Percentiles rank a stretch among this genome's conserved stretches.
Conservation (phyloP, 2,888 invertebrate species). For the Neria commutata region DNA sequence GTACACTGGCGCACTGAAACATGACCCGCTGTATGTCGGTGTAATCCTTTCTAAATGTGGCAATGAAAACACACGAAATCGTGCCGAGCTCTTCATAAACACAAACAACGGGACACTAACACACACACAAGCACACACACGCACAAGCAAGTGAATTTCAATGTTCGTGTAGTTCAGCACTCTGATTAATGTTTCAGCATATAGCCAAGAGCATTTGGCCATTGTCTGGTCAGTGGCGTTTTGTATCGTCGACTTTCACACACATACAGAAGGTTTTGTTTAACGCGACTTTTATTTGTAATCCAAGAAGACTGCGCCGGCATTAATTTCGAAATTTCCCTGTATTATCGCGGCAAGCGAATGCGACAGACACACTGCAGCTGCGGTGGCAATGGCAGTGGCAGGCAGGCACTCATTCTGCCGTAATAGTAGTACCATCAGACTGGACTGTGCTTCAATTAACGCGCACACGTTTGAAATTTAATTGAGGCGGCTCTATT, state of each 20-base stretch:
- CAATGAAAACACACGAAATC: slow-evolving; percentile 1
- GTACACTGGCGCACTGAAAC: background rate
- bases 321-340: slow-evolving; percentile 14
- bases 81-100: slow-evolving; percentile 5
- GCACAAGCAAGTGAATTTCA: background rate
- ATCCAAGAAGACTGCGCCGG: slow-evolving; percentile 29
- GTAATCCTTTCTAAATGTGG: background rate
- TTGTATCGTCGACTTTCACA: background rate
- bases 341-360: slow-evolving; percentile 12
- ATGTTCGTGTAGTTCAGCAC: slow-evolving; percentile 9
- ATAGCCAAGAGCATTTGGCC: background rate
- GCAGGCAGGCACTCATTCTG: too few relatives aligned
- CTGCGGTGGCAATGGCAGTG: too few relatives aligned
- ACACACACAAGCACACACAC: background rate
- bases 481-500: too few relatives aligned
- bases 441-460: too few relatives aligned
- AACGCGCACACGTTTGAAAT: too few relatives aligned
- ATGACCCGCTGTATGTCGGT: background rate
- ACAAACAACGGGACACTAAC: slow-evolving; percentile 2
- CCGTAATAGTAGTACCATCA: too few relatives aligned
- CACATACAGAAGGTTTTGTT: slow-evolving; percentile 27
- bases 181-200: slow-evolving; percentile 22
- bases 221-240: background rate
- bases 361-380: slow-evolving; percentile 25
- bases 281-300: slow-evolving; percentile 33